Base-by-base conservation (phyloP, 1,140 invertebrate genomes). In the Heliconius himera region DNA sequence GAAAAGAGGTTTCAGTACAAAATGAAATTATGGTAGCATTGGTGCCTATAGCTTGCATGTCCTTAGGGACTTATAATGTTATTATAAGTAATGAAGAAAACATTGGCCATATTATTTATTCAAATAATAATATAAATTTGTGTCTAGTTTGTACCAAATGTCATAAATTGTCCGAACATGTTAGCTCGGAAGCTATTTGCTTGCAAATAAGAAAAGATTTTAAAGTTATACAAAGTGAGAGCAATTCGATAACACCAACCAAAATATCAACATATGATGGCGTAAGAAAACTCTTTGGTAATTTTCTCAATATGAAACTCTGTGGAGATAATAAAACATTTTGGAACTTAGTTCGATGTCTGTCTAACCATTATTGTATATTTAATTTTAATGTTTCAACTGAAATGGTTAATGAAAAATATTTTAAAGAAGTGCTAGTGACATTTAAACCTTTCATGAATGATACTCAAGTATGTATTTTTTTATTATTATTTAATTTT, bases 291-390 rank as follows among this genome's bases (percentile, higher is more conserved):
- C 81, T 95, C 20, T 89, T 95, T 85, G 85, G 82, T 18, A 94
- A 93, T 78, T 95, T 95, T 84, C 83, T 94, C 56, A 91, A 94
- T 85, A 78, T 78, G 70, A 91, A 90, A 54, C 81, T 90, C 9
- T 93, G 93, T 82, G 82, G 87, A 74, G 81, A 84, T 66, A 82
- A 86, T 82, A 83, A 86, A 70, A 11, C 60, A 29, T 93, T 86
- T 81, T 92, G 89, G 89, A 82, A 89, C 36, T 79, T 95, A 20
- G 82, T 94, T 29, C 79, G 77, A 26, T 82, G 86, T 74, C 79
- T 94, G 16, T 89, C 88, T 71, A 87, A 90, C 75, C 94, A 95
- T 82, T 93, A 85, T 85, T 91, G 88, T 83, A 90, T 95, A 13
- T 91, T 94, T 70, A 83, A 91, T 70, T 87, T 87, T 84, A 87